A percentile compares a stretch with the other conserved stretches of the same genome.
Evolutionary conservation across 2,113 vertebrate genomes (phyloP).

Genomic region (Potamarius usumacintae): DNA sequence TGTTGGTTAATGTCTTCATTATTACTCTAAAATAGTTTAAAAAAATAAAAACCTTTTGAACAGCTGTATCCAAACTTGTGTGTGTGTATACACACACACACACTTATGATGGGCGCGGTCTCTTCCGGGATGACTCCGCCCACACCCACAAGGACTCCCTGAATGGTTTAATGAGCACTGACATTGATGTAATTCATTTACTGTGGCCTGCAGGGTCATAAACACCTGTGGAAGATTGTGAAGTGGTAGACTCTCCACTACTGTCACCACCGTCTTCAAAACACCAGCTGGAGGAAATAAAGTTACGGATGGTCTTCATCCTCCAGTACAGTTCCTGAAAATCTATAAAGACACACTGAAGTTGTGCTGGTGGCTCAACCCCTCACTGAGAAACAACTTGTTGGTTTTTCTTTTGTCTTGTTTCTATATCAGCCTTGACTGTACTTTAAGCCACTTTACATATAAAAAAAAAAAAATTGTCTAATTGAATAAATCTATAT

Average conservation of each 20-base stretch:
- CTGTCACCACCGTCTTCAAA: no score
- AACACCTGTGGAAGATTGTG: no score
- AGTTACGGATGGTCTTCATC: not conserved
- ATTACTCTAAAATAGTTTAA: no score
- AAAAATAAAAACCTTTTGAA: no score
- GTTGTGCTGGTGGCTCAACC: not conserved
- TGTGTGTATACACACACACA: fast-evolving
- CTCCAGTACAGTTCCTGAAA: not conserved
- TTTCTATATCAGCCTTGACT: not conserved
- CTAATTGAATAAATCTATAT: no score
- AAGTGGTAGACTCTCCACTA: no score
- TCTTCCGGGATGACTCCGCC: not conserved
- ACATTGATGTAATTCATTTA: no score
- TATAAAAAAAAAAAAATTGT: not conserved
- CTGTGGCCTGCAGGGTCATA: no score
- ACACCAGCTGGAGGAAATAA: no score
- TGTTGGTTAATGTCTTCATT: not conserved
- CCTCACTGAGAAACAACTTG: no score
- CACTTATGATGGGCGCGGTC: not conserved
- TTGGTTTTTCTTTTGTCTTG: not conserved
- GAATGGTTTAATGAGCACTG: no score
- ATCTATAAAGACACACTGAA: not conserved
- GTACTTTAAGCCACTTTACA: not conserved
- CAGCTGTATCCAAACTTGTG: not conserved
- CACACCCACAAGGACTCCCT: not conserved